phyloP scores from a whole-genome alignment of 1,140 invertebrate genomes.

The Chrysomallon squamiferum region DNA sequence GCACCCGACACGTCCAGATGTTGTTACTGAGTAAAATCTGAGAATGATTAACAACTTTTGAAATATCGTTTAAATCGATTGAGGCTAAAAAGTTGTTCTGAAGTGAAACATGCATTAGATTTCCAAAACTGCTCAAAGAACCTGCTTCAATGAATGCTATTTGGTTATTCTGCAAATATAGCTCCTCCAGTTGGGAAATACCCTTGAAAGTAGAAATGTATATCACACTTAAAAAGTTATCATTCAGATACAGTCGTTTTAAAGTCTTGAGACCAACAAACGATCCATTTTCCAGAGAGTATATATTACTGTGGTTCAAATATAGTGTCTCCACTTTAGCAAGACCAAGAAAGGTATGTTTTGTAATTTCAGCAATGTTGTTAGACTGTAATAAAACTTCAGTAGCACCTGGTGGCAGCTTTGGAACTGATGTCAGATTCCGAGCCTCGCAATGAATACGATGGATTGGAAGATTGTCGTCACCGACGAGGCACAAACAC shows the following conservation, averaged over 20 bases:
- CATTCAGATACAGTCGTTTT: conserved; percentile 28
- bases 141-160: conserved; percentile 28
- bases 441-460: conserved; percentile 27
- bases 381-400: conserved; percentile 40
- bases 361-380: conserved; percentile 20
- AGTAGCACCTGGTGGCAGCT: conserved; percentile 30
- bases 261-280: conserved; percentile 32
- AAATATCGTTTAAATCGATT: conserved; percentile 14
- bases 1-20: conserved; percentile 36
- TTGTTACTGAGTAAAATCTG: conserved; percentile 29
- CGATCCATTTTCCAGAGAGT: conserved; percentile 27
- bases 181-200: conserved; percentile 22
- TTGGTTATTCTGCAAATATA: conserved; percentile 37
- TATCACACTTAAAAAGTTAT: conserved; percentile 29
- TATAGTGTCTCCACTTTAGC: conserved; percentile 23
- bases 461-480: conserved; percentile 16
- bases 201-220: conserved; percentile 21
- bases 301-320: conserved; percentile 38
- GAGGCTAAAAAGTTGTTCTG: conserved; percentile 27
- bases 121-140: conserved; percentile 17
- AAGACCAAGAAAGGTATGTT: conserved; percentile 24
- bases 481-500: conserved; percentile 29
- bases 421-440: conserved; percentile 25
- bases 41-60: background rate
- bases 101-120: conserved; percentile 22